Evolutionary conservation across 2,113 vertebrate species (phyloP).

Genomic region (Prunella himalayana): DNA sequence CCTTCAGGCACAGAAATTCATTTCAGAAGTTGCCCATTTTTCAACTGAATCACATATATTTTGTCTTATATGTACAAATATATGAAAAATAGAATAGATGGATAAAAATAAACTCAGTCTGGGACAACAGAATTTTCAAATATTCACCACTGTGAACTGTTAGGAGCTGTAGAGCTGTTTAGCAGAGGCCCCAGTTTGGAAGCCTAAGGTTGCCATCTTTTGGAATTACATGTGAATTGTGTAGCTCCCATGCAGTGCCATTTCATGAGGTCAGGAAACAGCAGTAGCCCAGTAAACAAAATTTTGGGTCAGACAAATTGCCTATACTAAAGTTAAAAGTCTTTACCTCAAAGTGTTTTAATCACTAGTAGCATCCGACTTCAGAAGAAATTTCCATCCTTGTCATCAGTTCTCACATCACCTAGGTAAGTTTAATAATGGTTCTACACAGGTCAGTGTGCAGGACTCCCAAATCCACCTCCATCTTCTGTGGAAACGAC

Average conservation of each 20-base stretch:
- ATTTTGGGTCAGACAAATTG: neutral
- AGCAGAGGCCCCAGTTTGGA: neutral
- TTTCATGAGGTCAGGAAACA: neutral
- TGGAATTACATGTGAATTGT: slow-evolving; percentile 31
- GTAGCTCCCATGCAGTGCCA: neutral
- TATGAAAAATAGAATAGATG: neutral
- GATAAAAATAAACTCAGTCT: neutral
- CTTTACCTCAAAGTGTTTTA: neutral
- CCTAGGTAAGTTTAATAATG: neutral
- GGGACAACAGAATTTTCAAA: neutral
- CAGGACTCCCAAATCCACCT: neutral
- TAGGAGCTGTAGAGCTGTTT: neutral
- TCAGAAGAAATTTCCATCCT: neutral
- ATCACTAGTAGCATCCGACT: neutral
- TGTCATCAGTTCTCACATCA: neutral
- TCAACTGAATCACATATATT: neutral
- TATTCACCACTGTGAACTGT: neutral
- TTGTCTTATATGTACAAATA: neutral
- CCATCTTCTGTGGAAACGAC: neutral
- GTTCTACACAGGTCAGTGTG: neutral
- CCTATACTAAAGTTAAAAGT: neutral
- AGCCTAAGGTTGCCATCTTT: slow-evolving; percentile 55
- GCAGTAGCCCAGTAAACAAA: neutral
- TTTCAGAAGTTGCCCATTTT: neutral
- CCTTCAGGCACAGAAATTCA: neutral